Evolutionary conservation across 2,113 vertebrate genomes (phyloP).

Genomic region (Perognathus longimembris): DNA sequence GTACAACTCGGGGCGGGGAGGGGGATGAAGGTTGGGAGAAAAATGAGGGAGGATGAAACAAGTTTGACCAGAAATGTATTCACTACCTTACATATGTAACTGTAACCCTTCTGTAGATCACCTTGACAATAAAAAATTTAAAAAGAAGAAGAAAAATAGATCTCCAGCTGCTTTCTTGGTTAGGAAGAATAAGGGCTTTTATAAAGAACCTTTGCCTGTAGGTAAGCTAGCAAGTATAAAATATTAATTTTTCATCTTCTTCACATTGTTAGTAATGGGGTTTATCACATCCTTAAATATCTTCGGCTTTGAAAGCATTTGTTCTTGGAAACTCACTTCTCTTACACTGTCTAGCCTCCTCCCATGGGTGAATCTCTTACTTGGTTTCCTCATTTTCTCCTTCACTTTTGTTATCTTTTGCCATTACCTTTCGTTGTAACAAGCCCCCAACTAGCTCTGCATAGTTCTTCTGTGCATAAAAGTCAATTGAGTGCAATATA

Average conservation of each 20-base stretch:
- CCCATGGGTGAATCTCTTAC: neutral
- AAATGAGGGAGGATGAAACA: too few relatives aligned
- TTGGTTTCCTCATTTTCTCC: neutral
- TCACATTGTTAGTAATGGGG: neutral
- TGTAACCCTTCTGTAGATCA: too few relatives aligned
- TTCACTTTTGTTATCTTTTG: neutral
- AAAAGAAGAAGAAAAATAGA: too few relatives aligned
- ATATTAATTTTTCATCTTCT: neutral
- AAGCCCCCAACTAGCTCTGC: accelerated
- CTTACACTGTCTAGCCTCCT: too few relatives aligned
- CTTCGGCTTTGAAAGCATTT: accelerated
- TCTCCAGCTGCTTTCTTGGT: neutral
- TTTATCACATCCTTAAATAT: neutral
- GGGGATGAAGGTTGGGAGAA: too few relatives aligned
- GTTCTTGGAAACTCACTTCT: neutral
- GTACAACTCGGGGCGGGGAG: too few relatives aligned
- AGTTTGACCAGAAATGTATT: too few relatives aligned
- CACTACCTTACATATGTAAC: too few relatives aligned
- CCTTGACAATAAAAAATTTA: too few relatives aligned
- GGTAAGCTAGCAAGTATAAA: too few relatives aligned
- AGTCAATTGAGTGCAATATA: neutral
- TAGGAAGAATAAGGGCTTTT: neutral
- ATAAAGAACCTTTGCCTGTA: neutral
- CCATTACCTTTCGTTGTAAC: neutral
- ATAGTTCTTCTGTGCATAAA: neutral